Conservation (phyloP, 2,797 vertebrate genomes). For the Nasua narica region DNA sequence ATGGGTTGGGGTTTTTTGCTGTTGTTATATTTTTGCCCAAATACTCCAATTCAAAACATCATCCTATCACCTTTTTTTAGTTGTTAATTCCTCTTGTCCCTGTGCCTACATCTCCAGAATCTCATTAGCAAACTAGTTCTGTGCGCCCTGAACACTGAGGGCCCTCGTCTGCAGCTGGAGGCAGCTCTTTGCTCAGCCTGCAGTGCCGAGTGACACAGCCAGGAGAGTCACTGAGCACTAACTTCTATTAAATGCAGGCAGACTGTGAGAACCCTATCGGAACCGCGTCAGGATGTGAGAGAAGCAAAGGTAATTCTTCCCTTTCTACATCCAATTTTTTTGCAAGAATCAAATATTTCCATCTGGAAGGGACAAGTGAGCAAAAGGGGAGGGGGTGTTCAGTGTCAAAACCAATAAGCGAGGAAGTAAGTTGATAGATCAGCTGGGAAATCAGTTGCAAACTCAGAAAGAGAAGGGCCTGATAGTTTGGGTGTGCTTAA, state of each 20-base stretch:
- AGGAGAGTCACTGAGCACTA: slow-evolving; percentile 51
- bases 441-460: neutral
- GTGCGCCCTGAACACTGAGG: slow-evolving; percentile 53
- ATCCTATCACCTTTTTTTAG: neutral
- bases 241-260: slow-evolving; percentile 58
- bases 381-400: neutral
- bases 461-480: neutral
- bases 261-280: slow-evolving; percentile 52
- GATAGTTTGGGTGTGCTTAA: neutral
- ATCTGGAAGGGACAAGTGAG: neutral
- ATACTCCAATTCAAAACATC: neutral
- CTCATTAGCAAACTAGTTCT: slow-evolving; percentile 53
- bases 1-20: neutral
- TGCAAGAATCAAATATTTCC: slow-evolving; percentile 25
- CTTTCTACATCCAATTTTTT: slow-evolving; percentile 61
- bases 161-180: slow-evolving; percentile 77
- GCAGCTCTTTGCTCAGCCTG: slow-evolving; percentile 64
- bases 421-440: neutral
- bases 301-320: slow-evolving; percentile 77
- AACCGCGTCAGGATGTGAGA: slow-evolving; percentile 52
- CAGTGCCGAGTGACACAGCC: slow-evolving; percentile 61
- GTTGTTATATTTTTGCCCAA: neutral
- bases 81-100: neutral
- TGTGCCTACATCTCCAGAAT: neutral
- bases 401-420: neutral